Evolutionary conservation across 2,888 invertebrate species (phyloP), one percentile per base, ranked within the genome.

Genomic region (Tetragonula carbonaria): DNA sequence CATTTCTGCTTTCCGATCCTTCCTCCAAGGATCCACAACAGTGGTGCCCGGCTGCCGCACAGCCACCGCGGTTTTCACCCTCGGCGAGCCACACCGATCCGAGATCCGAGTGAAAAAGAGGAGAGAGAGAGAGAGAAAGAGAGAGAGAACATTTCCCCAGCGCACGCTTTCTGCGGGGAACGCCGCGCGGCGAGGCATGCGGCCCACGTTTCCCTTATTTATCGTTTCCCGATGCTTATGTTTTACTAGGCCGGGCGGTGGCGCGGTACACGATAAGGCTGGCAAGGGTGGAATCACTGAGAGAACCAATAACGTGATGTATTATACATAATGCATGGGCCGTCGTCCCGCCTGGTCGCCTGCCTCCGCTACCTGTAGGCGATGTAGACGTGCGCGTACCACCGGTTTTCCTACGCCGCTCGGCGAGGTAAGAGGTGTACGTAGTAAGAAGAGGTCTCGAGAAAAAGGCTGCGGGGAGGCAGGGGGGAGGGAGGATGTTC

Each of bases 271-370:
- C 93, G 94, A 94, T 94, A 94, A 94, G 91, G 91, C 92, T 91
- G 91, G 93, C 92, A 92, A 93, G 93, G 94, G 93, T 92, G 90
- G 94, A 94, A 94, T 94, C 94, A 94, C 94, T 94, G 94, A 94
- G 93, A 92, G 92, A 94, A 94, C 94, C 94, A 94, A 94, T 94
- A 94, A 94, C 94, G 93, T 94, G 94, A 94, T 94, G 94, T 94
- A 94, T 94, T 94, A 94, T 94, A 94, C 94, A 94, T 94, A 94
- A 94, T 94, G 94, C 94, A 94, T 94, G 93, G 91, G 88, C 88
- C 92, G 91, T 91, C 92, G 91, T 91, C 91, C 90, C 90, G 88
- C 83, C 91, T 85, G 80, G 67, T 82, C 82, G 85, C 82, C 78
- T 83, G 85, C 84, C 65, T 80, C 45, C 67, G 84, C 83, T 89